phyloP scores from a whole-genome alignment of 1,140 invertebrate species.

The Drosophila asahinai region DNA sequence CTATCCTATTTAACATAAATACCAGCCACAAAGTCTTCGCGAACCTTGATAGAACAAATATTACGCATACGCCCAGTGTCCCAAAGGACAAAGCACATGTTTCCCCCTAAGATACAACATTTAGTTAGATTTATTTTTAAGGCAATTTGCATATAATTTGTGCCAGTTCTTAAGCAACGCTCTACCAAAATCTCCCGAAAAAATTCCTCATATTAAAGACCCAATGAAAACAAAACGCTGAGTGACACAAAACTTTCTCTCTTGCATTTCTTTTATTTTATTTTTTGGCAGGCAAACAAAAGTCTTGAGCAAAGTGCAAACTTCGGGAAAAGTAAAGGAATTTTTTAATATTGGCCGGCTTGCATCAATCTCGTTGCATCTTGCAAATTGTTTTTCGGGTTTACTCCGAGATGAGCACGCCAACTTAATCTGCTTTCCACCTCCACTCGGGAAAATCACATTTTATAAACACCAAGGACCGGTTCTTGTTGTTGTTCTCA shows the following conservation, averaged over 20 bases:
- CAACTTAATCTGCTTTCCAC: slow-evolving; percentile 22
- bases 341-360: slow-evolving; percentile 63
- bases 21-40: background rate
- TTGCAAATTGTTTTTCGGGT: slow-evolving; percentile 40
- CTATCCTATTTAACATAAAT: background rate
- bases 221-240: slow-evolving; percentile 34
- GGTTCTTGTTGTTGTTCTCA: slow-evolving; percentile 11
- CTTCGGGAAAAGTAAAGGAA: slow-evolving; percentile 43
- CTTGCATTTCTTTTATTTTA: too few species aligned
- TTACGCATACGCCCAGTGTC: slow-evolving; percentile 10
- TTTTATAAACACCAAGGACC: slow-evolving; percentile 48
- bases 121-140: slow-evolving; percentile 2
- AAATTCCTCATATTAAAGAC: slow-evolving; percentile 17
- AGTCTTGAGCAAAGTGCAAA: slow-evolving; percentile 35
- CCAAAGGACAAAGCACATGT: background rate
- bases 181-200: slow-evolving; percentile 1
- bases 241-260: slow-evolving; percentile 39
- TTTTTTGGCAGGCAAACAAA: slow-evolving; percentile 41
- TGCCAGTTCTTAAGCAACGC: background rate
- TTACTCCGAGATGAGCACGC: slow-evolving; percentile 37
- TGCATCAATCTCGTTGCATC: slow-evolving; percentile 35
- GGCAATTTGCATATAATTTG: slow-evolving; percentile 29
- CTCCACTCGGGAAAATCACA: slow-evolving; percentile 16
- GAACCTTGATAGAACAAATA: slow-evolving; percentile 3
- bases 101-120: background rate